phyloP scores from a whole-genome alignment of 2,113 vertebrate species.

The Butastur rufipennis region DNA sequence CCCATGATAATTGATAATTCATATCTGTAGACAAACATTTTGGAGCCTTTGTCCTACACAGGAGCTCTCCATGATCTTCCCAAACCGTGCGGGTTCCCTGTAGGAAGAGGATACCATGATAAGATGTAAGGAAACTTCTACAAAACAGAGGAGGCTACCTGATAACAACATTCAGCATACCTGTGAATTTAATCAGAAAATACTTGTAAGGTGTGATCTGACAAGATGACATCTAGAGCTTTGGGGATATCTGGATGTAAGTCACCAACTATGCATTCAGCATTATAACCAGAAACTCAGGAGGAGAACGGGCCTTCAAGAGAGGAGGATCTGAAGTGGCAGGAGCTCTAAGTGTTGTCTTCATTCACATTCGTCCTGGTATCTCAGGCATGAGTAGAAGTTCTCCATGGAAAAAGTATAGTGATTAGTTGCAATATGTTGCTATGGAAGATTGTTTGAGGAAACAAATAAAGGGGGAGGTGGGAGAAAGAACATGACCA shows the following conservation, averaged over 20 bases:
- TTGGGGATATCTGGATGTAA: background rate
- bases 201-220: background rate
- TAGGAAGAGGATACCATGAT: background rate
- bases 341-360: background rate
- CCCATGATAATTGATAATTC: background rate
- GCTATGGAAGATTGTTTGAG: background rate
- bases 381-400: background rate
- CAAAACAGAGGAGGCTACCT: background rate
- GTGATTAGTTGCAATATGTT: background rate
- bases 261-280: background rate
- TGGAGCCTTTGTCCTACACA: background rate
- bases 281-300: background rate
- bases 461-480: background rate
- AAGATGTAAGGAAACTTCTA: background rate
- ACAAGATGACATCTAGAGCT: background rate
- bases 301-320: background rate
- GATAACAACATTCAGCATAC: background rate
- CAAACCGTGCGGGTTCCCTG: background rate
- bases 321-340: background rate
- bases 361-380: background rate
- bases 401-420: background rate
- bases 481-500: background rate
- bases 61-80: background rate
- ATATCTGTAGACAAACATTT: background rate
- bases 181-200: background rate